Percentiles rank a stretch among this genome's conserved stretches.
Conservation (phyloP, 1,140 invertebrate species). For the Trichonephila clavipes region DNA sequence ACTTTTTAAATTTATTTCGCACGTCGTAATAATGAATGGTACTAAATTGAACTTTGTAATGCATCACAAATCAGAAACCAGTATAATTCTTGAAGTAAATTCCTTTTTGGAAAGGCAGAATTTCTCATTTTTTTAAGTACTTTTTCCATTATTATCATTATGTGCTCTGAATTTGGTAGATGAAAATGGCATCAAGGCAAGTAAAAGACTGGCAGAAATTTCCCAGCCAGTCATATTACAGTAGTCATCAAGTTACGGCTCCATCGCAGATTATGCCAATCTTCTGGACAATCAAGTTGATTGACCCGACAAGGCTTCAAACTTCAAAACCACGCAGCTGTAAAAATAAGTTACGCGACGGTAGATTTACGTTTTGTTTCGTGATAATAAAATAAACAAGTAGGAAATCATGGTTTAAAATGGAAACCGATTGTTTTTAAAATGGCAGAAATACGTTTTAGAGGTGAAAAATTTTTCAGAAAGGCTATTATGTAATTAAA, state of each 20-base stretch:
- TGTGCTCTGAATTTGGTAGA: too few relatives aligned
- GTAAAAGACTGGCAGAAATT: neutral
- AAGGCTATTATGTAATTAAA: too few relatives aligned
- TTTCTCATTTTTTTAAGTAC: neutral
- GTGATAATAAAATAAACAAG: neutral
- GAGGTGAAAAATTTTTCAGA: too few relatives aligned
- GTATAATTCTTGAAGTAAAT: too few relatives aligned
- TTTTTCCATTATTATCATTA: neutral
- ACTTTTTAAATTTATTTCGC: too few relatives aligned
- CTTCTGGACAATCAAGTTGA: conserved; percentile 1
- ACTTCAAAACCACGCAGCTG: neutral
- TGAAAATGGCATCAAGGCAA: neutral
- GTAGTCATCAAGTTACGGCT: neutral
- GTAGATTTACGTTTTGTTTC: neutral
- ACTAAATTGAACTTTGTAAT: too few relatives aligned
- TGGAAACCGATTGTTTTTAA: neutral
- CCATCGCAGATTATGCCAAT: neutral
- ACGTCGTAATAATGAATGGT: too few relatives aligned
- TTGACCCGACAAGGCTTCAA: neutral
- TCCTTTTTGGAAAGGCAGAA: too few relatives aligned
- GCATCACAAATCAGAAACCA: too few relatives aligned
- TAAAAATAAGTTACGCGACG: neutral
- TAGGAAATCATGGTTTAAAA: neutral
- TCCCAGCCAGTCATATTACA: neutral
- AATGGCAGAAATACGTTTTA: too few relatives aligned